Evolutionary conservation across 2,113 vertebrate genomes (phyloP), one percentile per base, ranked within the genome.

Genomic region (Pteropus alecto): DNA sequence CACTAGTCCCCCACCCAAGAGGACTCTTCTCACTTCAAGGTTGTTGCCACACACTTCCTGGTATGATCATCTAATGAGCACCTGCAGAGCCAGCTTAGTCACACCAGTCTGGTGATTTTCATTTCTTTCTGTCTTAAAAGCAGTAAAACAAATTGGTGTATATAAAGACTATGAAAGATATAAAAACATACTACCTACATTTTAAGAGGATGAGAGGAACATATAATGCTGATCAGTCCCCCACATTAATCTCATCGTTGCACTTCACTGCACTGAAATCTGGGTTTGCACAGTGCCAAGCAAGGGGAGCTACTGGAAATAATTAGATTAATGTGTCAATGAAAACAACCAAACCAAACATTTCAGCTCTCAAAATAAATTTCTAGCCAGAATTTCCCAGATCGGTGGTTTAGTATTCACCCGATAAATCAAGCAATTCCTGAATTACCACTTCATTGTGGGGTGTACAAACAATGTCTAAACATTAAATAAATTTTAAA

Each of bases 361-460:
- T 58, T 46, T 76, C 56, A 11, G 70, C 63, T 41, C 24, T 87
- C 88, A 46, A 22, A 87, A 71, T 79, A 63, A 48, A 63, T 46
- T 83, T 86, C 91, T 78, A 54, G 54, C 48, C 74, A 78, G 56
- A 86, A 92, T 90, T 94, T 95, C 92, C 41, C 79, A 97, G 56
- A 38, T n/a, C 56, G 70, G 38, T 87, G 46, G 28, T 41, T 96
- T 61, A 87, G 48, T 61, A 90, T 48, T 65, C 63, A 33, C 56
- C 51, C 71, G 86, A 68, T 58, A 84, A 85, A 74, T 97, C 35
- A 93, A 87, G 65, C 74, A 16, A 54, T 58, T 95, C 87, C 93
- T 90, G 35, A 94, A 92, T 61, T 65, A 83, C 35, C 21, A 43
- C 68, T 94, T 97, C 46, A 87, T 56, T 89, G 26, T 7, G 58